Conservation (phyloP, 2,888 invertebrate genomes). For the Trypoxylon attenuatum region DNA sequence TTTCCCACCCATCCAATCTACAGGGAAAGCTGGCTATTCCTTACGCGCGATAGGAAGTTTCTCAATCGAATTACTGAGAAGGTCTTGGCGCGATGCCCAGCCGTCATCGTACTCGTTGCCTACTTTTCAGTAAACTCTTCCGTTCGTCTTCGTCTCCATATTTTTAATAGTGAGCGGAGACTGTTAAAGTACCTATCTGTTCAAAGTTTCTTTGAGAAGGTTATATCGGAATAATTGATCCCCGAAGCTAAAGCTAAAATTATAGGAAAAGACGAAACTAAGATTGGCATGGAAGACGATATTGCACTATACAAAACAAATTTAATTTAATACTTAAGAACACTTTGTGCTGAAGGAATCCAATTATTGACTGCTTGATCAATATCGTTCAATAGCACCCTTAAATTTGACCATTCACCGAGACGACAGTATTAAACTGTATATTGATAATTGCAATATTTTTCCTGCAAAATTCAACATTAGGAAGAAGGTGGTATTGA, state of each 20-base stretch:
- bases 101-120: background rate
- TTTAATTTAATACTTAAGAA: conserved; percentile 29
- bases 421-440: no score
- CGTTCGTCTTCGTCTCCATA: conserved; percentile 1
- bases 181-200: background rate
- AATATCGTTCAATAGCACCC: no score
- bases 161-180: conserved; percentile 26
- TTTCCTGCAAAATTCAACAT: no score
- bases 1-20: conserved; percentile 9
- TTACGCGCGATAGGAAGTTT: conserved; percentile 46
- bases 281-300: background rate
- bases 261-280: no score
- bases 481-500: no score
- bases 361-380: no score
- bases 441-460: no score
- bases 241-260: no score
- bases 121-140: background rate
- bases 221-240: conserved; percentile 48
- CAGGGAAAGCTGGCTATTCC: conserved; percentile 4
- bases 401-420: no score
- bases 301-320: conserved; percentile 11
- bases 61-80: conserved; percentile 62
- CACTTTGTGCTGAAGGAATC: background rate
- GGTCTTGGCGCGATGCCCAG: conserved; percentile 45
- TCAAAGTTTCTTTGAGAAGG: conserved; percentile 23